Base-by-base conservation (phyloP, 1,140 invertebrate genomes). In the Sarcophaga peregrina region DNA sequence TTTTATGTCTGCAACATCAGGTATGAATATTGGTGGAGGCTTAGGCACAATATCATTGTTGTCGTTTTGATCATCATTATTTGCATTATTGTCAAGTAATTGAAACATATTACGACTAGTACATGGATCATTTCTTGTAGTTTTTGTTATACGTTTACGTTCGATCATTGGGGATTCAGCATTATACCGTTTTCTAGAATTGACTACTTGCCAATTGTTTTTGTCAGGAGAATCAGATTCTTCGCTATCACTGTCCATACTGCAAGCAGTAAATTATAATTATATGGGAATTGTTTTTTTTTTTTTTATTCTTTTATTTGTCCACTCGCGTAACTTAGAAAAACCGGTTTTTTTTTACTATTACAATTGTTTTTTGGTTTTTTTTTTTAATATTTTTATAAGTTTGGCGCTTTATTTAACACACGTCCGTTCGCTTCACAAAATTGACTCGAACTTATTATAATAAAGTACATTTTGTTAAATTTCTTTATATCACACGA, bases 1-100 rank as follows among this genome's bases (percentile, higher is more conserved):
- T n/a, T n/a, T n/a, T n/a, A n/a, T n/a, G n/a, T n/a, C n/a, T n/a
- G n/a, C n/a, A n/a, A 82, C 81, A 45, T 82, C 17, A 68, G 62
- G 37, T 7, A 82, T 15, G 46, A 82, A 45, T n/a, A 74, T 82
- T 73, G 81, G 81, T 15, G 81, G 81, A 10, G 81, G 81, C 17
- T 82, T 82, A 9, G 81, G 81, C 73, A 37, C 2, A 50, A 45
- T 72, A 15, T 47, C 47, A 5, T 68, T n/a, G 17, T 45, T 81
- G 37, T 82, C 20, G 13, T 82, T 15, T 15, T 58, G 37, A n/a
- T 48, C 13, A n/a, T n/a, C 58, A 15, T 25, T 17, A 62, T 62
- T 45, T 25, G 4, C 62, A 25, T 68, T 52, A 54, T 54, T 54
- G 10, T 9, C 15, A 54, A 54, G 52, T 54, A 54, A 54, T 54